phyloP scores from a whole-genome alignment of 2,888 invertebrate species.

The Allacma fusca region DNA sequence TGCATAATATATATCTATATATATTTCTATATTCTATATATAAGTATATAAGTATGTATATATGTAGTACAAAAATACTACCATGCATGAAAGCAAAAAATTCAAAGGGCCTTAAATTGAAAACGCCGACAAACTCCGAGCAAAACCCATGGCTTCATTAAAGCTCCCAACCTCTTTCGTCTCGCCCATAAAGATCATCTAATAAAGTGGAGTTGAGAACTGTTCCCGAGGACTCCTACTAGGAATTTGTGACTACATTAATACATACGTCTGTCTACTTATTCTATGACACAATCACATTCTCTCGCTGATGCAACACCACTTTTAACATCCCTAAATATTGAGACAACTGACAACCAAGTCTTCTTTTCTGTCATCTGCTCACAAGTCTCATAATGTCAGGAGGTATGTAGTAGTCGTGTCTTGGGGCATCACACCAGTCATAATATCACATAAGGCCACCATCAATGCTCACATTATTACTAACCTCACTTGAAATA shows the following conservation, averaged over 20 bases:
- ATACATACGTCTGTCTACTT: background rate
- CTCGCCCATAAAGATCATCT: conserved; percentile 41
- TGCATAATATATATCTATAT: no score
- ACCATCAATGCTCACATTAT: conserved; percentile 4
- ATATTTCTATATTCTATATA: no score
- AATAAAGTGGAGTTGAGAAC: conserved; percentile 23
- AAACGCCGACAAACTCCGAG: conserved; percentile 31
- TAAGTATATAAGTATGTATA: no score
- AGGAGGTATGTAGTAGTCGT: background rate
- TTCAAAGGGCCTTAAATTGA: background rate
- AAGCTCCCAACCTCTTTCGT: conserved; percentile 37
- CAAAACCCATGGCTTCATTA: conserved; percentile 29
- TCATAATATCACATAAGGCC: conserved; percentile 2
- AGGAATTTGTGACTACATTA: no score
- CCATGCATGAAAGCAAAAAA: background rate
- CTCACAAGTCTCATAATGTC: background rate
- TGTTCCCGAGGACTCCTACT: no score
- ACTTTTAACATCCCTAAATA: background rate
- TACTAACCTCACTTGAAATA: background rate
- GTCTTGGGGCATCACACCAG: background rate
- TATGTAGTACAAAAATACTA: no score
- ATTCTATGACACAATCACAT: background rate
- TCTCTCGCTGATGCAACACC: background rate
- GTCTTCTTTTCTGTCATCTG: conserved; percentile 35
- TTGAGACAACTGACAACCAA: conserved; percentile 8